A percentile compares a stretch with the other conserved stretches of the same genome.
phyloP scores from a whole-genome alignment of 1,140 invertebrate genomes.

The Caerostris darwini region DNA sequence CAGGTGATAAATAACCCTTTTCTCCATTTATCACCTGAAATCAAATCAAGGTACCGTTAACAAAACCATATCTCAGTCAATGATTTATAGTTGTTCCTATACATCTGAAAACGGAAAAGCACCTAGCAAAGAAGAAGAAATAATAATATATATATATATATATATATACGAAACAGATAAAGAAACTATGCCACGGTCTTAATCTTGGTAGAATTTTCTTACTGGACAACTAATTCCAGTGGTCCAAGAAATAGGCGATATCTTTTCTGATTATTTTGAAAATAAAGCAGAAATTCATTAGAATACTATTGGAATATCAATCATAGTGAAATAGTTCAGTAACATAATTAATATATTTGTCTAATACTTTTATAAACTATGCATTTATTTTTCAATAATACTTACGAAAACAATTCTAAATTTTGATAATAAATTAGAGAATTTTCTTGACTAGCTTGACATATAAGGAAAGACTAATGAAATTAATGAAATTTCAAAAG shows the following conservation, averaged over 20 bases:
- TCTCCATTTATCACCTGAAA: slow-evolving; percentile 4
- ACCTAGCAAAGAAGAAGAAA: background rate
- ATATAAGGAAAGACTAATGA: too few species aligned
- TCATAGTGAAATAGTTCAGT: too few species aligned
- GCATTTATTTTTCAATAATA: too few species aligned
- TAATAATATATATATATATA: too few species aligned
- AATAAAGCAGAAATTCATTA: too few species aligned
- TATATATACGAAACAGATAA: background rate
- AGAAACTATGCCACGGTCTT: slow-evolving; percentile 34
- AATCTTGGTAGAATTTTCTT: slow-evolving; percentile 50
- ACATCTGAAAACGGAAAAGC: background rate
- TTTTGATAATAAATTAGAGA: too few species aligned
- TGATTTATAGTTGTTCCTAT: slow-evolving; percentile 41
- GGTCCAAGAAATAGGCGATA: slow-evolving; percentile 44
- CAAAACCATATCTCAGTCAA: slow-evolving; percentile 35
- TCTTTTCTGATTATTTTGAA: background rate
- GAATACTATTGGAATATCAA: too few species aligned
- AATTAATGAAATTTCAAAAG: too few species aligned
- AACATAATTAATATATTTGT: too few species aligned
- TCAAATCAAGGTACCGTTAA: background rate
- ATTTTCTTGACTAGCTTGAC: too few species aligned
- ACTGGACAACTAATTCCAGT: slow-evolving; percentile 58
- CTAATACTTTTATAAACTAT: too few species aligned
- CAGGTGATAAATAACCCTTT: background rate
- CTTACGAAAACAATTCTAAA: too few species aligned